Evolutionary conservation across 2,888 invertebrate species (phyloP), one percentile per base, ranked within the genome.

Genomic region (Stratiomys singularior): DNA sequence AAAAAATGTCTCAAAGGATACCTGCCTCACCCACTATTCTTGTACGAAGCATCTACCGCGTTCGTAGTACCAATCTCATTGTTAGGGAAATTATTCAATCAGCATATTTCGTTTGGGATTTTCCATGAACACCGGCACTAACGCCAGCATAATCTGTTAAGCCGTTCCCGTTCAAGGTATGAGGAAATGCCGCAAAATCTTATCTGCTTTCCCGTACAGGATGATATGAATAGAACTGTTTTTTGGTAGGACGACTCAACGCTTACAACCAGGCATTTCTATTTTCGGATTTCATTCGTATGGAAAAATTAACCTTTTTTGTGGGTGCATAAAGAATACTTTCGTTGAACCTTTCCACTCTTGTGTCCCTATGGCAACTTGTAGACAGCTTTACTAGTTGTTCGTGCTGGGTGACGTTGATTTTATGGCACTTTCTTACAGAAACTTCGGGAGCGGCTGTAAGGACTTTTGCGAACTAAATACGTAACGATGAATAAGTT

Each of bases 241-340:
- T 74, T 72, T 72, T 58, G 18, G 58, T 9, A 37, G 60, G 44
- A 37, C 37, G 37, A 37, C 9, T 37, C 5, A 37, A 37, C 37
- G 37, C 37, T 37, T 37, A 37, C 9, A 37, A 37, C 37, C 3
- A 37, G 37, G 37, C 37, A 37, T 37, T 37, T 30, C 74, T 74
- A 74, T 74, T 74, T 74, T 58, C 21, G 44, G 74, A 74, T 74
- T n/a, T 23, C 25, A 74, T 23, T 47, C 37, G 60, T 52, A 60
- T 37, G 60, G 60, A 74, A 74, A 74, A 74, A 74, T 74, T 58
- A 74, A 74, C 60, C 74, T 72, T 72, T 72, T 71, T 56, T 47
- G 47, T 46, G 25, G n/a, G 47, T 27, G 47, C 46, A 21, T 27
- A 37, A 37, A 37, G 9, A 37, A 9, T 9, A 5, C 9, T 37